Base-by-base conservation (phyloP, 2,888 invertebrate species). In the Lasioglossum pauxillum region DNA sequence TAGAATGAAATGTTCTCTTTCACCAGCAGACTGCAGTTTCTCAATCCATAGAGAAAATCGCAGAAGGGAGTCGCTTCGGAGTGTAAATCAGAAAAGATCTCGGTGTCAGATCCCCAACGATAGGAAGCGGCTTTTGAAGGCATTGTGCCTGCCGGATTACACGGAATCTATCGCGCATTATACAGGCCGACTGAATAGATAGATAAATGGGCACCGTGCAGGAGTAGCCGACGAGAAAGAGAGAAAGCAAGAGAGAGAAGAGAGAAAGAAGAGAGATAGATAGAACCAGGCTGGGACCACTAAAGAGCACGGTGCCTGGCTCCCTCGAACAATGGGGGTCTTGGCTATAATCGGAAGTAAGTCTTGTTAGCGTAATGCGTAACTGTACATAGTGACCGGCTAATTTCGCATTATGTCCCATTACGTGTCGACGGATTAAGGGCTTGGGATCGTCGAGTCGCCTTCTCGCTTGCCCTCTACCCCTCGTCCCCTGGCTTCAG, bases 361-460 rank as follows among this genome's bases (percentile, higher is more conserved):
- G 92, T 92, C 94, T 94, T 93, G 94, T 94, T 94, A 94, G 93
- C 90, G 91, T 93, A 94, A 94, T 93, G 93, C 93, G 93, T 94
- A 94, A 94, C 94, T 94, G 94, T 93, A 94, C 93, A 92, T 88
- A 86, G 91, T 83, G 92, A 93, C 87, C 91, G 91, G 92, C 93
- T 94, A 94, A 94, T 94, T 94, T 93, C 85, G 91, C 90, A 92
- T 91, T 91, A 92, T 87, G 88, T 90, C 87, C 91, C 88, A 90
- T 90, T 91, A 89, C 84, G 85, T 83, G 89, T 90, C 87, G 90
- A 86, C 86, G 87, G 88, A 92, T 89, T 87, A 88, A 92, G 82
- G 84, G 76, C 83, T 81, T 79, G 79, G 77, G 87, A 86, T 84
- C 44, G 41, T 44, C 71, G 46, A 46, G 35, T 23, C 57, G 10